Conservation (phyloP, 2,797 vertebrate species). For the Merluccius polli region DNA sequence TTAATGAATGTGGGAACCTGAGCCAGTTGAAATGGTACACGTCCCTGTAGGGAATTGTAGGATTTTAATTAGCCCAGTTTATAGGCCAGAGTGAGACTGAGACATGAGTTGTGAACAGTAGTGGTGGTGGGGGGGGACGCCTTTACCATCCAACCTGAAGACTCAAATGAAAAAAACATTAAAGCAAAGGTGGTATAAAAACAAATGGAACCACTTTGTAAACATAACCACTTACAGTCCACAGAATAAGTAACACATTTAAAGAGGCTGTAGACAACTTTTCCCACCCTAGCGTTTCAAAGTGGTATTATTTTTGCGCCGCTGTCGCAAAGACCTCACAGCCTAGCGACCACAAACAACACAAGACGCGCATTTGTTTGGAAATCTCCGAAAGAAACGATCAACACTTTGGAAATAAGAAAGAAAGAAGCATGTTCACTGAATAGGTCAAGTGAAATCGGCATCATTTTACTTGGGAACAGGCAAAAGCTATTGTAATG, state of each 20-base stretch:
- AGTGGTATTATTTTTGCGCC: too few relatives aligned
- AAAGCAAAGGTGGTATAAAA: not conserved
- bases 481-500: too few relatives aligned
- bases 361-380: too few relatives aligned
- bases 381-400: too few relatives aligned
- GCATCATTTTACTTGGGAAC: too few relatives aligned
- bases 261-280: too few relatives aligned
- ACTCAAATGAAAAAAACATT: slow-evolving; percentile 12
- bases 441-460: too few relatives aligned
- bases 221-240: not conserved
- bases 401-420: too few relatives aligned
- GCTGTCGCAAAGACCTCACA: too few relatives aligned
- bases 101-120: slow-evolving; percentile 17
- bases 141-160: slow-evolving; percentile 26
- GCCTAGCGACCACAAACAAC: too few relatives aligned
- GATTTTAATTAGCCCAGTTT: slow-evolving; percentile 65
- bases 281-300: too few relatives aligned
- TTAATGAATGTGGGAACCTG: slow-evolving; percentile 62
- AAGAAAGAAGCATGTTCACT: too few relatives aligned
- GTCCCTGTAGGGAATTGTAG: slow-evolving; percentile 41
- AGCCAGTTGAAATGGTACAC: slow-evolving; percentile 52
- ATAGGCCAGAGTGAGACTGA: slow-evolving; percentile 38
- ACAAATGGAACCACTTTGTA: not conserved
- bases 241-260: not conserved
- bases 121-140: slow-evolving; percentile 7